A percentile compares a stretch with the other conserved stretches of the same genome.
Conservation (phyloP, 2,888 invertebrate species). For the Yponomeuta sedellus region DNA sequence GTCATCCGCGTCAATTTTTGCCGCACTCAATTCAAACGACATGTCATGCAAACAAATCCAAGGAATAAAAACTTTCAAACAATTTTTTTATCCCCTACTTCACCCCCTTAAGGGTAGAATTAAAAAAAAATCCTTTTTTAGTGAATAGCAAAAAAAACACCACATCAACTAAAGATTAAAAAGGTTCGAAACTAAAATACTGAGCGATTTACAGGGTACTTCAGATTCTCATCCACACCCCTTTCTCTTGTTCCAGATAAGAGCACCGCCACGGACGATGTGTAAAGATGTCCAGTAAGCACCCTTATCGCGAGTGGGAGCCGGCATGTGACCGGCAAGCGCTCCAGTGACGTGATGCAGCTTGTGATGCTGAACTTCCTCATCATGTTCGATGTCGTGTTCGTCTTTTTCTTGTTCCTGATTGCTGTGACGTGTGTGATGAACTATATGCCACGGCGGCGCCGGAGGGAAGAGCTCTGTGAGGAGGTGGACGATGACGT, state of each 20-base stretch:
- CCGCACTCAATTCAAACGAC: too few relatives aligned
- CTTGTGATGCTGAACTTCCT: conserved; percentile 90
- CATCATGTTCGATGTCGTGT: conserved; percentile 92
- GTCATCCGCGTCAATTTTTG: too few relatives aligned
- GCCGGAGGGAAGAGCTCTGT: conserved; percentile 64
- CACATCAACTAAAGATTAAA: too few relatives aligned
- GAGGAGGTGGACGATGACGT: conserved; percentile 68
- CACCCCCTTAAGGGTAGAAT: too few relatives aligned
- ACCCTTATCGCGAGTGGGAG: neutral
- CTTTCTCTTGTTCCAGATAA: conserved; percentile 14
- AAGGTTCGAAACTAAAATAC: too few relatives aligned
- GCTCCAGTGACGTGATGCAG: conserved; percentile 80
- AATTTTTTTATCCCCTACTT: too few relatives aligned
- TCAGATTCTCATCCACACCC: neutral
- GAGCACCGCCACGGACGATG: neutral
- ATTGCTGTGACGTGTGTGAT: conserved; percentile 89
- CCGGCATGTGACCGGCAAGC: conserved; percentile 57
- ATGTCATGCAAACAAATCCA: too few relatives aligned
- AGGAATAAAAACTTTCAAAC: too few relatives aligned
- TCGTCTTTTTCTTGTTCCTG: conserved; percentile 90
- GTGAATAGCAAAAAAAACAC: too few relatives aligned
- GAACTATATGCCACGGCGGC: conserved; percentile 84
- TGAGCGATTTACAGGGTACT: too few relatives aligned
- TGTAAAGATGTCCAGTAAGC: conserved; percentile 5
- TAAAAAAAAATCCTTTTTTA: too few relatives aligned